These are phyloP conservation scores for Cantharis lateralis DNA, from an alignment of 2,888 invertebrate species.

Conservation along the genomic window DNA sequence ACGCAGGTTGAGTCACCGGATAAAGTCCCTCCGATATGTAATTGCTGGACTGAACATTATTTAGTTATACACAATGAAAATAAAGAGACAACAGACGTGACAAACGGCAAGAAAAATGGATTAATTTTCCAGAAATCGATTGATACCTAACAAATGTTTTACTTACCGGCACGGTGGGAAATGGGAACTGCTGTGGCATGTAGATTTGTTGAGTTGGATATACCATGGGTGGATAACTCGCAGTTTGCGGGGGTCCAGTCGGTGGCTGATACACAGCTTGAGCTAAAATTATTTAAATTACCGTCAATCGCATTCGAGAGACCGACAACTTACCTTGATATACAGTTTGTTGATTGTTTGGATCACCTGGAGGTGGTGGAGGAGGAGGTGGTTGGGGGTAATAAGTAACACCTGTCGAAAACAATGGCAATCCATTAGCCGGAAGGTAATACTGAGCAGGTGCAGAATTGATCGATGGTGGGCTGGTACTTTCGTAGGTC, in stretches of 20 bases:
- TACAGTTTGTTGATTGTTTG: slow-evolving; percentile 48
- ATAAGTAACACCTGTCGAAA: slow-evolving; percentile 52
- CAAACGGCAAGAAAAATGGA: not conserved
- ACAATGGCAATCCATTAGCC: slow-evolving; percentile 48
- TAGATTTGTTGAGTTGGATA: slow-evolving; percentile 55
- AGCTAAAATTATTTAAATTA: slow-evolving; percentile 34
- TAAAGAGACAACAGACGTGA: not conserved
- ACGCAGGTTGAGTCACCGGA: slow-evolving; percentile 64
- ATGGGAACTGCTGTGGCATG: slow-evolving; percentile 58
- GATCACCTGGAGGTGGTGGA: slow-evolving; percentile 45
- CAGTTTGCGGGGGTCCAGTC: slow-evolving; percentile 52
- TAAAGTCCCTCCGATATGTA: slow-evolving; percentile 61
- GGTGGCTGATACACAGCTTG: slow-evolving; percentile 52
- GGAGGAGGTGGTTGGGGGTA: slow-evolving; percentile 46
- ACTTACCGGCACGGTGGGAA: slow-evolving; percentile 54
- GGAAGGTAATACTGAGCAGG: slow-evolving; percentile 54
- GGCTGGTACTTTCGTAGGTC: slow-evolving; percentile 60
- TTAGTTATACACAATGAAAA: slow-evolving; percentile 16
- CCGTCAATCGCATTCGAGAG: not conserved
- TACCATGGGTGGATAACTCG: slow-evolving; percentile 53
- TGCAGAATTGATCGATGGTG: slow-evolving; percentile 58
- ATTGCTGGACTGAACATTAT: slow-evolving; percentile 54
- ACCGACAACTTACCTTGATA: slow-evolving; percentile 49
- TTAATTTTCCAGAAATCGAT: not conserved
- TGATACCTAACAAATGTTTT: not conserved